phyloP scores from a whole-genome alignment of 2,113 vertebrate genomes.

The Hemiscyllium ocellatum region DNA sequence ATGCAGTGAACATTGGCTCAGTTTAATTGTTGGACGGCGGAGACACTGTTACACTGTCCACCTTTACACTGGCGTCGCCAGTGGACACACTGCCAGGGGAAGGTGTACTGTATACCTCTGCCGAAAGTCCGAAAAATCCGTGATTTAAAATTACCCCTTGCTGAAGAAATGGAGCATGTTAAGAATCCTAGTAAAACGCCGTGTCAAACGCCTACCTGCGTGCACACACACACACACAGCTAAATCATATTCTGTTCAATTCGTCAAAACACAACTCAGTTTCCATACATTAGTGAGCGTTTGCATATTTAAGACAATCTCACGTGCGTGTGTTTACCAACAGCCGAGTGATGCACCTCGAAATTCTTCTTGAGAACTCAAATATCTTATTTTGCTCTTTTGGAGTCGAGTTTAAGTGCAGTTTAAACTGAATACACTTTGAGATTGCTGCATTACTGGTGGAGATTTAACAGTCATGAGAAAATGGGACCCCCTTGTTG shows the following conservation, averaged over 20 bases:
- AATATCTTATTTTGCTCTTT: too few relatives aligned
- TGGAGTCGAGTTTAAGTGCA: too few relatives aligned
- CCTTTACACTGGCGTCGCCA: neutral
- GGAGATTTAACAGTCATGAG: too few relatives aligned
- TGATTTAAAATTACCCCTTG: neutral
- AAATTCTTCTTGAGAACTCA: neutral
- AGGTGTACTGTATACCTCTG: neutral
- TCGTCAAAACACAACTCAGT: neutral
- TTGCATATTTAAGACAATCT: neutral
- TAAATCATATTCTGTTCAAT: neutral
- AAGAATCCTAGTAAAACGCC: neutral
- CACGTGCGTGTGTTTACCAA: conserved; percentile 20
- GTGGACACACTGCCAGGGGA: neutral
- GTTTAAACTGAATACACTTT: too few relatives aligned
- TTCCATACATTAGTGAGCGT: neutral
- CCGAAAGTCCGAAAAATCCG: neutral
- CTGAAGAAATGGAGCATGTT: neutral
- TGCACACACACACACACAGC: neutral
- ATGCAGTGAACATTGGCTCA: neutral
- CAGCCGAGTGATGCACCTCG: neutral
- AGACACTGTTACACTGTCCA: too few relatives aligned
- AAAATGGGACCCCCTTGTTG: too few relatives aligned
- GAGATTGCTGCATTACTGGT: too few relatives aligned
- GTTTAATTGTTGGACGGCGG: neutral
- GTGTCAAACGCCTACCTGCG: too few relatives aligned